Evolutionary conservation across 2,797 vertebrate species (phyloP), one percentile per base, ranked within the genome.

Genomic region (Antennarius maculatus): DNA sequence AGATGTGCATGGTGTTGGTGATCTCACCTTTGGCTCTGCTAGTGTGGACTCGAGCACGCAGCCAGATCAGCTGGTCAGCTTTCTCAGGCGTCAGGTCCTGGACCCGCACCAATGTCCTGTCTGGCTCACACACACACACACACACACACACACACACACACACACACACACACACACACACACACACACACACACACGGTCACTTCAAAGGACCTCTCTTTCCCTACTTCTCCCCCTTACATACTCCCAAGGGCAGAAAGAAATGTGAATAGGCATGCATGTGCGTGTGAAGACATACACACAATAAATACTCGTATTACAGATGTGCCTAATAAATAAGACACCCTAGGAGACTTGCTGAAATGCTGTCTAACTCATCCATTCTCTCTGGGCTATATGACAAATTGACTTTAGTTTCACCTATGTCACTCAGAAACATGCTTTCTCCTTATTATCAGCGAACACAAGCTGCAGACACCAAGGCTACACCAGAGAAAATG

Each of bases 11-110:
- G 34, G 14, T 18, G 16, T 46, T n/a, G 41, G 51, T 67, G 74
- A 66, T 62, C 91, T 96, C 93, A 99, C 98, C 98, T 97, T 99
- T 99, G 77, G 97, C 96, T 94, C 97, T 93, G 92, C 96, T 99
- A 85, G 97, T 99, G 89, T 99, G 97, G 92, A 99, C 89, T 82
- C 98, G 94, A 88, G 96, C 96, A 51, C 98, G 96, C 41, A 99
- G 90, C 97, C 97, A 99, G 85, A 98, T 93, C 80, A 95, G 90
- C 90, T 97, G 92, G 88, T 96, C 96, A 66, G 95, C 95, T 87
- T 92, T 97, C 77, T 95, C 92, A 52, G 86, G 70, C 15, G 95
- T 95, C 80, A 98, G 90, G 60, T 97, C 93, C 83, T 95, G 94
- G 91, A 99, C 80, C 4, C 90, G 93, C 82, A 95, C 88, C 91